These are phyloP conservation scores for Calidris pygmaea DNA, from an alignment of 2,113 vertebrate species.

Conservation along the genomic window DNA sequence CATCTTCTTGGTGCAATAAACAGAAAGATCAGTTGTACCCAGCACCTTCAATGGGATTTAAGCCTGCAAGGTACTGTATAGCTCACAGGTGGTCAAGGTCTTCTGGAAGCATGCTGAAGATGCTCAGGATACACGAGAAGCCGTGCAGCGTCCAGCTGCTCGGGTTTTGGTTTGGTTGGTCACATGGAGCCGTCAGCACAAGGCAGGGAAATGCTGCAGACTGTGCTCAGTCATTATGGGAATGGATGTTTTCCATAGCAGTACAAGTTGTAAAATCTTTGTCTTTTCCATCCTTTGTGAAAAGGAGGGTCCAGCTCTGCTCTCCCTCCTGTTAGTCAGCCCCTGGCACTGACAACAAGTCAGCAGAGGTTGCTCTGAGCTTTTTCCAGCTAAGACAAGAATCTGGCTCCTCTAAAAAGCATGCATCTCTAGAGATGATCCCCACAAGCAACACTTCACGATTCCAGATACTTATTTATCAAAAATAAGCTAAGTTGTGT, in stretches of 20 bases:
- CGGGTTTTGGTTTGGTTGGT: not conserved
- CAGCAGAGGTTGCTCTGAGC: not conserved
- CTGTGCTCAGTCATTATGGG: not conserved
- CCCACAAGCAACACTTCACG: not conserved
- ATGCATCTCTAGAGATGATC: not conserved
- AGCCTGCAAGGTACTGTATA: not conserved
- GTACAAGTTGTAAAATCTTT: not conserved
- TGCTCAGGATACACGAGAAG: not conserved
- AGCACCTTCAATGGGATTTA: not conserved
- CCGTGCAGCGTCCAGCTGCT: not conserved
- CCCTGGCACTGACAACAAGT: not conserved
- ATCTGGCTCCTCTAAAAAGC: not conserved
- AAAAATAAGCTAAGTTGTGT: not conserved
- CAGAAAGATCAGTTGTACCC: not conserved
- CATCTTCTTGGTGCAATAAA: not conserved
- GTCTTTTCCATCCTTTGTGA: not conserved
- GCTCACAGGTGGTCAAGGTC: not conserved
- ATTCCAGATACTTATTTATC: slow-evolving; percentile 36
- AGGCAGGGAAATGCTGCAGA: not conserved
- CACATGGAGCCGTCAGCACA: not conserved
- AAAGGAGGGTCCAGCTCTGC: not conserved
- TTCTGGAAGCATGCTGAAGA: not conserved
- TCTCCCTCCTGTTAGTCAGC: not conserved
- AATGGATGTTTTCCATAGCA: not conserved
- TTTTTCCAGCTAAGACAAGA: not conserved